Base-by-base conservation (phyloP, 2,888 invertebrate species). In the Anoncus sp. region DNA sequence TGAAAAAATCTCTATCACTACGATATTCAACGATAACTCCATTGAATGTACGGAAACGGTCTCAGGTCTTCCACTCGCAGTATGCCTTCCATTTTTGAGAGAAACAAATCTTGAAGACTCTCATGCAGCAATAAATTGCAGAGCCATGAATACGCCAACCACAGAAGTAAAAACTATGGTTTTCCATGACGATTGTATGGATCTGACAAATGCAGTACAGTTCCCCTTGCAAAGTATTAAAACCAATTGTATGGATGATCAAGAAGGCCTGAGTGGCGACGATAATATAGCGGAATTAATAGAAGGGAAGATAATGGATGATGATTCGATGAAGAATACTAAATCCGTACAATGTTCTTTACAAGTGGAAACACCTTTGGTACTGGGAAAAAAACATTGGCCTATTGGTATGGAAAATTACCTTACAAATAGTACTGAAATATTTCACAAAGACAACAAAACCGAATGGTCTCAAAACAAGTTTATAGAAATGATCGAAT, bases 251-350 rank as follows among this genome's bases (percentile, higher is more conserved):
- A n/a, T n/a, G 20, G 12, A 12, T 3, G 10, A 20, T 4, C 18
- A 27, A 10, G 38, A 72, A 45, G 1, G 3, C n/a, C n/a, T n/a
- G n/a, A n/a, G n/a, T n/a, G n/a, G n/a, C n/a, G n/a, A n/a, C n/a
- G 18, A 57, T 16, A 12, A n/a, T 6, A 4, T 3, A 2, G 16
- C 22, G 14, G 9, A 59, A 40, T 40, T 51, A 3, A 43, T 18
- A 51, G 49, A 27, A 16, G 45, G n/a, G n/a, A n/a, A n/a, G n/a
- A n/a, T n/a, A n/a, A 53, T 0, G 20, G 40, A 57, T 18, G 60
- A 82, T 18, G 63, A 71, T 12, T 75, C 76, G 1, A 78, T 82
- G 76, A 70, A 84, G 66, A 49, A 82, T 3, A 83, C 84, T 53
- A 6, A 43, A 22, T 67, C 73, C 16, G 51, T 81, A 6, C 35